Evolutionary conservation across 1,140 invertebrate genomes (phyloP).

Genomic region (Heliothis virescens): DNA sequence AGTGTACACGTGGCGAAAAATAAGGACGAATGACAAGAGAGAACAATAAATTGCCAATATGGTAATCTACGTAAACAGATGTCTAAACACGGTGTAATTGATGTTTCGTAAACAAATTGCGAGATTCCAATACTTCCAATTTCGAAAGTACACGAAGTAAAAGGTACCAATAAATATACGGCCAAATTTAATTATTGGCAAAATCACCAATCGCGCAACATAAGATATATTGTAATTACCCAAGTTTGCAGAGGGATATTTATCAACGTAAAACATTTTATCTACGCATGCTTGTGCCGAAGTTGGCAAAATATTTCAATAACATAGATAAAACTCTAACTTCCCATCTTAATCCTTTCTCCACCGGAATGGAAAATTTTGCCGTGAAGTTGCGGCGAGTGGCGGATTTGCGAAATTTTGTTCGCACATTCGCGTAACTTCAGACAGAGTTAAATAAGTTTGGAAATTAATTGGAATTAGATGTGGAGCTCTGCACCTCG

Average conservation of each 20-base stretch:
- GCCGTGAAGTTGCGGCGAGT: background rate
- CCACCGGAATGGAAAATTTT: constrained; percentile 28
- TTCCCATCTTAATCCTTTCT: constrained; percentile 44
- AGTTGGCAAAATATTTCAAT: constrained; percentile 41
- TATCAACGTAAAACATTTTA: constrained; percentile 41
- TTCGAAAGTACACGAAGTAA: background rate
- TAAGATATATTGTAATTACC: constrained; percentile 41
- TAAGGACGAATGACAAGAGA: no score
- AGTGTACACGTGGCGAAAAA: no score
- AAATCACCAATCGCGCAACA: constrained; percentile 16
- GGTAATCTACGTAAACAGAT: no score
- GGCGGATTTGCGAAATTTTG: background rate
- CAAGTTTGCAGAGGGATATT: constrained; percentile 27
- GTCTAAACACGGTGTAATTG: no score
- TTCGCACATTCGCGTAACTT: background rate
- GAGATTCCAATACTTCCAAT: background rate
- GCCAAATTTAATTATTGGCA: constrained; percentile 14
- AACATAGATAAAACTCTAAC: constrained; percentile 45
- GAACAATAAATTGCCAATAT: no score
- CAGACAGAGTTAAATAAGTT: background rate
- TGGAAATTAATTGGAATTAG: constrained; percentile 6
- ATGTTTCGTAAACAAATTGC: background rate
- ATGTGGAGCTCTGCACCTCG: background rate
- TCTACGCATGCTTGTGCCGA: constrained; percentile 29
- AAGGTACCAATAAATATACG: constrained; percentile 10